Evolutionary conservation across 2,113 vertebrate species (phyloP), one percentile per base, ranked within the genome.

Genomic region (Neolamprologus cancellatus): DNA sequence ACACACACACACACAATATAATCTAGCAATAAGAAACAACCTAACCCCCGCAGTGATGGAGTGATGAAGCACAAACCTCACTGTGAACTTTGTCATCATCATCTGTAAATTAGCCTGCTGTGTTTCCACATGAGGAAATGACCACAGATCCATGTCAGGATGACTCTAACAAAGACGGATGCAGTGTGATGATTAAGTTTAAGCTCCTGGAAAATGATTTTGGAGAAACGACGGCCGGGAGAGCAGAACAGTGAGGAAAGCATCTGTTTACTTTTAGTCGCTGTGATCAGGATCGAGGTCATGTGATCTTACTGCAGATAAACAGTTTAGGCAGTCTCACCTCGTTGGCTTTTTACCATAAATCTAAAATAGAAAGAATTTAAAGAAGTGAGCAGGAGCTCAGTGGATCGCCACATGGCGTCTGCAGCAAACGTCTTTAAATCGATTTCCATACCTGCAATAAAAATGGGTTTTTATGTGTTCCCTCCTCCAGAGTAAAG

Each of bases 401-500:
- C 9, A 11, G 30, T 30, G 54, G 25, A 57, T 57, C 54, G 0
- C 7, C 54, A 1, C 2, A 0, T 4, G 54, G 7, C 3, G 2
- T 30, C 54, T 30, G 7, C 25, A 57, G 54, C 54, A 57, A 30
- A 57, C 25, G 1, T 7, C 66, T 74, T 46, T 17, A 74, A 28
- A 28, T 23, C 2, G 8, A 74, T 28, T 46, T 46, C 20, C 8
- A 11, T 0, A 28, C 0, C 2, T 46, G 39, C 41, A 25, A 46
- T 28, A 46, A 44, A 25, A 71, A 17, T 13, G 5, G 23, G 15
- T 9, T 14, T 55, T 3, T 32, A 0, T 87, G 17, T 5, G 18
- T 11, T 84, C 5, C 57, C 13, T 64, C 50, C 25, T 82, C 4
- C 91, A 99, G 98, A 99, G 98, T 95, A 99, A 99, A 98, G 98